phyloP scores from a whole-genome alignment of 2,888 invertebrate species.

The Mellilla xanthometata region DNA sequence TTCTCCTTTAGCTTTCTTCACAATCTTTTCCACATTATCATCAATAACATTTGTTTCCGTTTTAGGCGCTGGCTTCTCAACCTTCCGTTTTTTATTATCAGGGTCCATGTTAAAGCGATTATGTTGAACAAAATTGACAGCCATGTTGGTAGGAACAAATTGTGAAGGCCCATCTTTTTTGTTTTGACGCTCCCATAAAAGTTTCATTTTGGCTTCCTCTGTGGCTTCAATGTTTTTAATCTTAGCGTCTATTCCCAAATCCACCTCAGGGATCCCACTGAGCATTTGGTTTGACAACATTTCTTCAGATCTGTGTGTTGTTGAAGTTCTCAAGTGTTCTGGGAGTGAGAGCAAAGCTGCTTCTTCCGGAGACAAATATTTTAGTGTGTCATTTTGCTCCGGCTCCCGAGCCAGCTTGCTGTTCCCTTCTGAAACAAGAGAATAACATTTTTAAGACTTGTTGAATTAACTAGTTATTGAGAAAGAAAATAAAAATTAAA shows the following conservation, averaged over 20 bases:
- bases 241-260: constrained; percentile 99
- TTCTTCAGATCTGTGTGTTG: constrained; percentile 95
- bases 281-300: constrained; percentile 99
- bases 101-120: constrained; percentile 97
- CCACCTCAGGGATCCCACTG: constrained; percentile 99
- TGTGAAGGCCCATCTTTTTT: constrained; percentile 97
- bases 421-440: constrained; percentile 62
- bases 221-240: constrained; percentile 99
- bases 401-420: constrained; percentile 65
- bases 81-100: constrained; percentile 83
- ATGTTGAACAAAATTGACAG: constrained; percentile 98
- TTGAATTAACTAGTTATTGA: too few relatives aligned
- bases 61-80: constrained; percentile 77
- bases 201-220: constrained; percentile 97
- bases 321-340: constrained; percentile 92
- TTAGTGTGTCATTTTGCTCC: constrained; percentile 70
- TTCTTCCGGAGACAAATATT: constrained; percentile 93
- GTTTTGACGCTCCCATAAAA: constrained; percentile 93
- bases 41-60: constrained; percentile 61
- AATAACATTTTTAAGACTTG: too few relatives aligned
- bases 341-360: constrained; percentile 95
- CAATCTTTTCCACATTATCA: constrained; percentile 77
- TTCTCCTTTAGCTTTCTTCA: constrained; percentile 88
- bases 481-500: too few relatives aligned
- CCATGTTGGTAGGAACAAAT: constrained; percentile 99